Percentiles rank a stretch among this genome's conserved stretches.
phyloP scores from a whole-genome alignment of 2,113 vertebrate genomes.

The Pachypanchax playfairii region DNA sequence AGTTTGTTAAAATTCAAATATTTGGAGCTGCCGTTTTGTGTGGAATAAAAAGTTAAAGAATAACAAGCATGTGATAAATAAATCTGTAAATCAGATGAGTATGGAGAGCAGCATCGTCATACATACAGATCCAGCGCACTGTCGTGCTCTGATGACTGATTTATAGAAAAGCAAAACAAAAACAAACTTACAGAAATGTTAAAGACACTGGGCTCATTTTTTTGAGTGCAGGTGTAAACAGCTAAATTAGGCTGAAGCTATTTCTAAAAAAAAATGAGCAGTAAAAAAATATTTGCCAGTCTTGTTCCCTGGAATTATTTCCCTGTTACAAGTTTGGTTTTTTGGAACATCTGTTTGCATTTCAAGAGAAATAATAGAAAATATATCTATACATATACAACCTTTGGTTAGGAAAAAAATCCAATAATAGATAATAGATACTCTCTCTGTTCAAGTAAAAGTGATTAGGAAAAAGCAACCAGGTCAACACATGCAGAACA shows the following conservation, averaged over 20 bases:
- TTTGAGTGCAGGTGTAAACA: conserved; percentile 72
- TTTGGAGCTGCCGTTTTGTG: conserved; percentile 66
- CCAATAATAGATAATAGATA: conserved; percentile 34
- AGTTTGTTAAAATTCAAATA: too few relatives aligned
- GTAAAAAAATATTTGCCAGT: conserved; percentile 68
- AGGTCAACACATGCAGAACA: conserved; percentile 47
- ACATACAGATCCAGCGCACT: conserved; percentile 56
- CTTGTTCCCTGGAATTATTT: conserved; percentile 49
- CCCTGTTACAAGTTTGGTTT: conserved; percentile 33
- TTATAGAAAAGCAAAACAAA: conserved; percentile 9
- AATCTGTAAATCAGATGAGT: conserved; percentile 70
- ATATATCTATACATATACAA: conserved; percentile 60
- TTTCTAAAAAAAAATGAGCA: conserved; percentile 66
- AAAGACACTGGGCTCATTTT: conserved; percentile 60
- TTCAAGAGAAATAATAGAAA: conserved; percentile 63
- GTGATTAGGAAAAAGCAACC: conserved; percentile 46
- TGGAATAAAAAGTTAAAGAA: conserved; percentile 9
- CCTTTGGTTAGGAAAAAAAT: conserved; percentile 67
- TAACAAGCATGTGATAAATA: conserved; percentile 46
- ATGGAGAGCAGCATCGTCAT: conserved; percentile 70
- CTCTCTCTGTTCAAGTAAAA: conserved; percentile 66
- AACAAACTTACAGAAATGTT: conserved; percentile 52
- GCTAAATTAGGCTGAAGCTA: conserved; percentile 68
- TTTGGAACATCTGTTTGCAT: conserved; percentile 56
- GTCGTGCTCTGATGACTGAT: conserved; percentile 33